Evolutionary conservation across 1,140 invertebrate species (phyloP).

Genomic region (Heliconius hermathena): DNA sequence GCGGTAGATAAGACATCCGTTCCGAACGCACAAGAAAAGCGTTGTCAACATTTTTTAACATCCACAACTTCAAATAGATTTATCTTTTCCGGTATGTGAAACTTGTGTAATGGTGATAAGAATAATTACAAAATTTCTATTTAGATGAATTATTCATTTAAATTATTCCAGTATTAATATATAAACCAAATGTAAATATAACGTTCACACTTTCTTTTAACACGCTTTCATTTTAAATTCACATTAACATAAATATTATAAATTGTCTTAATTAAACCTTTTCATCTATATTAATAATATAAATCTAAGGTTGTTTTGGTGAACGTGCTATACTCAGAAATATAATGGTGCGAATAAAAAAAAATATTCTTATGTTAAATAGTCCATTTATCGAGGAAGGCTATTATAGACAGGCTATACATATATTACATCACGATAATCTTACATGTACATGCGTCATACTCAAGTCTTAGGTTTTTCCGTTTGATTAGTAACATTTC

Average conservation of each 20-base stretch:
- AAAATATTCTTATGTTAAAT: no score
- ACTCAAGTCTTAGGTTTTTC: no score
- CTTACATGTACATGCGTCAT: no score
- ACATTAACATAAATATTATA: not conserved
- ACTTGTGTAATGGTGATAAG: slow-evolving; percentile 28
- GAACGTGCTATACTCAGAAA: no score
- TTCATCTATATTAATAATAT: no score
- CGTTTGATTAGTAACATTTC: no score
- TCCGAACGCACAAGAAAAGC: slow-evolving; percentile 35
- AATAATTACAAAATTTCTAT: slow-evolving; percentile 19
- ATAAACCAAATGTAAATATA: slow-evolving; percentile 10
- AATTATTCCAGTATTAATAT: not conserved
- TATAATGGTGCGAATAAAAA: no score
- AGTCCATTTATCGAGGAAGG: no score
- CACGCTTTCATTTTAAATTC: not conserved
- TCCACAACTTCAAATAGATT: slow-evolving; percentile 34
- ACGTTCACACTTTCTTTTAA: not conserved
- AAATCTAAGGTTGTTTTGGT: no score
- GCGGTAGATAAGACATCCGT: slow-evolving; percentile 49
- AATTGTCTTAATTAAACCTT: not conserved
- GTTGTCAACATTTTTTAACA: slow-evolving; percentile 36
- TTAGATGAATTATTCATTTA: slow-evolving; percentile 4
- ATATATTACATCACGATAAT: no score
- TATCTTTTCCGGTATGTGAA: slow-evolving; percentile 35
- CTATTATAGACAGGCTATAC: no score